Evolutionary conservation across 2,888 invertebrate species (phyloP).

Genomic region (Rhaphigaster nebulosa): DNA sequence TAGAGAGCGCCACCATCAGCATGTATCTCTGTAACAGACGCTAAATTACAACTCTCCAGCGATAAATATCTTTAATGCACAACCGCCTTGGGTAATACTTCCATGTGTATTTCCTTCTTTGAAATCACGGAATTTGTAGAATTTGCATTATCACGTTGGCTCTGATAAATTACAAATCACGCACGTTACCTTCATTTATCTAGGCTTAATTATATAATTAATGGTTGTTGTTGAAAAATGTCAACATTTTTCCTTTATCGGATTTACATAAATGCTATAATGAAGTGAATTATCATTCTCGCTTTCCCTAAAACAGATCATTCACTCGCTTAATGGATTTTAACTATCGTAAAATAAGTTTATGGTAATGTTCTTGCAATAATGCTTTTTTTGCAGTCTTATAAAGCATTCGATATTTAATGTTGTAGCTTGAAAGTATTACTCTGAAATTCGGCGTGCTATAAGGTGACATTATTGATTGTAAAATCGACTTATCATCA

Average conservation of each 20-base stretch:
- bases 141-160: background rate
- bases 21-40: conserved; percentile 20
- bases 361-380: too few species aligned
- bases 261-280: background rate
- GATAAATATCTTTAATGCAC: conserved; percentile 38
- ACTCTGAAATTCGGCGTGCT: too few species aligned
- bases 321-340: too few species aligned
- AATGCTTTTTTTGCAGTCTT: too few species aligned
- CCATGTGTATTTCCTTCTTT: background rate
- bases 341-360: too few species aligned
- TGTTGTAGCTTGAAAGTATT: too few species aligned
- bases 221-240: background rate
- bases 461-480: too few species aligned
- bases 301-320: too few species aligned
- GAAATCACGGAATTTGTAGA: background rate
- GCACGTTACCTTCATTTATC: background rate
- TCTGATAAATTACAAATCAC: background rate
- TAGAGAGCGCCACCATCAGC: conserved; percentile 37
- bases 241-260: background rate
- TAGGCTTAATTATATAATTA: background rate
- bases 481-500: too few species aligned
- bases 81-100: background rate
- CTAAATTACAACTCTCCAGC: conserved; percentile 17
- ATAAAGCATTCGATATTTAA: too few species aligned
- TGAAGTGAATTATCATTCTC: too few species aligned